phyloP scores from a whole-genome alignment of 2,888 invertebrate genomes.

The Melieria crassipennis region DNA sequence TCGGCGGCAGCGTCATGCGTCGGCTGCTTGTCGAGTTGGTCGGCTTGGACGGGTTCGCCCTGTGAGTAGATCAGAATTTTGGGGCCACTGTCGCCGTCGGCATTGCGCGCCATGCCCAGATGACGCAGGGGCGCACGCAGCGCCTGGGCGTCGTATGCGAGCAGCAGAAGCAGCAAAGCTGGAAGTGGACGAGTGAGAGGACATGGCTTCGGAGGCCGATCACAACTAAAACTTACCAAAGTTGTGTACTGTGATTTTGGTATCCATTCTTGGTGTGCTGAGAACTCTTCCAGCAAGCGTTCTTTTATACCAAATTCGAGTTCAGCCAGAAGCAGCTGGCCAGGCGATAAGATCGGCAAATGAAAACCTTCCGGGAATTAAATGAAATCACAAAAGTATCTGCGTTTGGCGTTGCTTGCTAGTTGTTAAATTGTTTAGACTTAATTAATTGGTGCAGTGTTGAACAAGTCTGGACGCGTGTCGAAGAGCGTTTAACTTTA shows the following conservation, averaged over 20 bases:
- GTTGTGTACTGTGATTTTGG: constrained; percentile 1
- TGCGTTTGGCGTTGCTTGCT: too few species aligned
- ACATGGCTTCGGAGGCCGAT: neutral
- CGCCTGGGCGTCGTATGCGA: constrained; percentile 18
- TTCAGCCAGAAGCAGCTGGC: too few species aligned
- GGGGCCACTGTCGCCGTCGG: constrained; percentile 31
- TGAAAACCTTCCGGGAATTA: too few species aligned
- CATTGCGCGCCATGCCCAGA: constrained; percentile 43
- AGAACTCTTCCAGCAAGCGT: neutral
- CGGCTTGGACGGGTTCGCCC: constrained; percentile 36
- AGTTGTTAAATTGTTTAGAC: too few species aligned
- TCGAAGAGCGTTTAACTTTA: too few species aligned
- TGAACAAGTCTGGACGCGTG: too few species aligned
- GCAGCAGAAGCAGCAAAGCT: constrained; percentile 14
- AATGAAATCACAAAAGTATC: too few species aligned
- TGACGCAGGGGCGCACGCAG: constrained; percentile 23
- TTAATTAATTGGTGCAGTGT: too few species aligned
- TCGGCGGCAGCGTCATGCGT: constrained; percentile 46
- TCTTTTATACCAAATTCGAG: constrained; percentile 18
- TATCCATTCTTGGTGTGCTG: constrained; percentile 21
- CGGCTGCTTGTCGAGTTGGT: constrained; percentile 36
- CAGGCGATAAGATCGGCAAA: too few species aligned
- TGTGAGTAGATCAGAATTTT: constrained; percentile 51
- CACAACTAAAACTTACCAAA: neutral
- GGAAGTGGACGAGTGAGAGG: neutral